A percentile compares a stretch with the other conserved stretches of the same genome.
phyloP scores from a whole-genome alignment of 2,888 invertebrate genomes.

The Amblyjoppa proteus region DNA sequence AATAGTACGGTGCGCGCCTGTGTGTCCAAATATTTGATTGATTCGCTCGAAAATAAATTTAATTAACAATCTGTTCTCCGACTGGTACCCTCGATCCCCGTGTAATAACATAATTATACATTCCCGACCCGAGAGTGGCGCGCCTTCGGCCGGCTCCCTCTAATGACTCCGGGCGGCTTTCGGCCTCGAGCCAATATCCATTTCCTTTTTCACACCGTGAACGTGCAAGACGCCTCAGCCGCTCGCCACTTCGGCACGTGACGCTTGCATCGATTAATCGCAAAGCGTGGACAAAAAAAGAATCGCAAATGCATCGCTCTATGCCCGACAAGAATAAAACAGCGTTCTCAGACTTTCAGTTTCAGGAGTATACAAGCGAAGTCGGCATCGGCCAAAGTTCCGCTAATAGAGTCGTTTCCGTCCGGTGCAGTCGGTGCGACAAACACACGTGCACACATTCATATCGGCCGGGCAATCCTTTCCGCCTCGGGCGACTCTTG shows the following conservation, averaged over 20 bases:
- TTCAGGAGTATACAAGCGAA: constrained; percentile 33
- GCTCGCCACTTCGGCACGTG: constrained; percentile 11
- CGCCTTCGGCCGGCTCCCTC: constrained; percentile 31
- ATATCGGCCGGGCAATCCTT: constrained; percentile 44
- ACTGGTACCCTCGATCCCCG: not conserved
- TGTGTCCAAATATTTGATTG: constrained; percentile 37
- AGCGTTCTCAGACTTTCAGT: not conserved
- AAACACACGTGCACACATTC: constrained; percentile 72
- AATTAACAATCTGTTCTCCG: constrained; percentile 44
- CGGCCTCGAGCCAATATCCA: constrained; percentile 1
- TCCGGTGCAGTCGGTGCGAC: constrained; percentile 79
- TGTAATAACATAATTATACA: constrained; percentile 44
- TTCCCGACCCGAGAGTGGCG: constrained; percentile 22
- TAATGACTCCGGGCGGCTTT: constrained; percentile 42
- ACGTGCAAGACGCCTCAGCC: not conserved
- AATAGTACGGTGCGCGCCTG: constrained; percentile 12
- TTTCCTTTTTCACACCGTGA: constrained; percentile 37
- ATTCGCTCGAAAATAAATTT: constrained; percentile 35
- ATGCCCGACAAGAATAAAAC: not conserved
- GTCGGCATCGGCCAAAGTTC: constrained; percentile 79
- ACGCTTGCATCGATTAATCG: constrained; percentile 57
- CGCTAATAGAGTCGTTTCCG: constrained; percentile 83
- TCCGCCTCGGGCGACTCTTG: constrained; percentile 38
- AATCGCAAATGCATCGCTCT: not conserved
- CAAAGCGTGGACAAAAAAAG: not conserved